Evolutionary conservation across 2,113 vertebrate genomes (phyloP).

Genomic region (Pimephales promelas): DNA sequence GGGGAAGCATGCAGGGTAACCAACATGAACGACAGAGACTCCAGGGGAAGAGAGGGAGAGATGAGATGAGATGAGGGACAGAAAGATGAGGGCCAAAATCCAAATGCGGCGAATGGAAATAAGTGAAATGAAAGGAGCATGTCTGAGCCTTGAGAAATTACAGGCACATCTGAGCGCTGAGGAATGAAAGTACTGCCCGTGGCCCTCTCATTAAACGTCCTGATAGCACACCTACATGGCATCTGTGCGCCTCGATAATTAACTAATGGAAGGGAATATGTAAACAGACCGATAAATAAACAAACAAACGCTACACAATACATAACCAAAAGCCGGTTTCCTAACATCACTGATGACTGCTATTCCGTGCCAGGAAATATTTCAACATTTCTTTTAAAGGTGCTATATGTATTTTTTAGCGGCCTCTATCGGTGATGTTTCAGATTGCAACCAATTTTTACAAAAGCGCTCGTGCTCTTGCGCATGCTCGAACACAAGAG

Average conservation of each 20-base stretch:
- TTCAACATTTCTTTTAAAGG: background rate
- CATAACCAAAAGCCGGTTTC: constrained; percentile 5
- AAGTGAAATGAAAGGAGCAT: constrained; percentile 44
- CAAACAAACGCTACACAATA: constrained; percentile 38
- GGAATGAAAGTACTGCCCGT: constrained; percentile 1
- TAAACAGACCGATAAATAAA: constrained; percentile 41
- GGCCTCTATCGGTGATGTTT: too few relatives aligned
- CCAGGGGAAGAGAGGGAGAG: background rate
- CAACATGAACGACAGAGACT: background rate
- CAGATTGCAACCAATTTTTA: too few relatives aligned
- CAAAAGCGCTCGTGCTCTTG: too few relatives aligned
- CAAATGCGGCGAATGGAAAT: constrained; percentile 36
- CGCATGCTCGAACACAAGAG: too few relatives aligned
- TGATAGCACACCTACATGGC: constrained; percentile 43
- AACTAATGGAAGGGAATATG: constrained; percentile 49
- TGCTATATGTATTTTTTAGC: too few relatives aligned
- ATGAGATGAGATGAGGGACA: constrained; percentile 3
- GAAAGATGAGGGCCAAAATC: constrained; percentile 12
- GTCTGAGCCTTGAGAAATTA: constrained; percentile 44
- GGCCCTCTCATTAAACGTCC: constrained; percentile 16
- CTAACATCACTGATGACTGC: background rate
- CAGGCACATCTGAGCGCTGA: constrained; percentile 30
- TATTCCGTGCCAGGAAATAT: background rate
- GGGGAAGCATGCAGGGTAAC: constrained; percentile 5
- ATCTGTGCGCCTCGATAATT: constrained; percentile 47